phyloP scores from a whole-genome alignment of 1,140 invertebrate genomes.

The Lycorma delicatula region DNA sequence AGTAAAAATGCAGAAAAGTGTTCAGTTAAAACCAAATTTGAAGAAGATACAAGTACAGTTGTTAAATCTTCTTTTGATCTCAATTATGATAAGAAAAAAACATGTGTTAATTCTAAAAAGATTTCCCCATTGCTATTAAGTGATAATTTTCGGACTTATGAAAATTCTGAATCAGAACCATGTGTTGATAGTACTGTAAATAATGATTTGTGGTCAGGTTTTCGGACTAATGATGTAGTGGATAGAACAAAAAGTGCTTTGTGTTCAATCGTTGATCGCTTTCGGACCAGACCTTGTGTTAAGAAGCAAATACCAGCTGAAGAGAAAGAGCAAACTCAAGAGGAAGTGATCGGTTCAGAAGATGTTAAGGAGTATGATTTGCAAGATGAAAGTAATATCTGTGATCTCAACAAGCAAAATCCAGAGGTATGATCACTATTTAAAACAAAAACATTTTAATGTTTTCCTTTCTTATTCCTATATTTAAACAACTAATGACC shows the following conservation, averaged over 20 bases:
- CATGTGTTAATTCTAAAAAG: constrained; percentile 1
- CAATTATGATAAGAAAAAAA: too few species aligned
- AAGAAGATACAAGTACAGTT: too few species aligned
- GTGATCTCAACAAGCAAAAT: constrained; percentile 15
- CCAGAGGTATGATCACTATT: not conserved
- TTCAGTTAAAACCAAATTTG: too few species aligned
- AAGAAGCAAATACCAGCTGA: not conserved
- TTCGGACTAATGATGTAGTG: too few species aligned
- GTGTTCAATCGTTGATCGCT: not conserved
- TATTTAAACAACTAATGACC: too few species aligned
- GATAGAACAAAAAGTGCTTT: not conserved
- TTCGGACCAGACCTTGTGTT: constrained; percentile 14
- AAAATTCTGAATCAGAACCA: not conserved
- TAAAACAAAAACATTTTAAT: too few species aligned
- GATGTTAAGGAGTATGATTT: not conserved
- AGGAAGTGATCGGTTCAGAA: not conserved
- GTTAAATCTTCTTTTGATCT: too few species aligned
- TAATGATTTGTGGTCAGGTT: too few species aligned
- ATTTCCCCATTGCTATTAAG: not conserved
- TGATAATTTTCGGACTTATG: constrained; percentile 1
- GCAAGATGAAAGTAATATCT: constrained; percentile 2
- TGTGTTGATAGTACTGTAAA: not conserved
- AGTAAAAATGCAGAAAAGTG: constrained; percentile 31
- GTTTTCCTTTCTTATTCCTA: too few species aligned
- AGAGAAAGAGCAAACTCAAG: not conserved